Percentiles rank a stretch among this genome's conserved stretches.
phyloP scores from a whole-genome alignment of 2,797 vertebrate genomes.

The Potorous gilbertii region DNA sequence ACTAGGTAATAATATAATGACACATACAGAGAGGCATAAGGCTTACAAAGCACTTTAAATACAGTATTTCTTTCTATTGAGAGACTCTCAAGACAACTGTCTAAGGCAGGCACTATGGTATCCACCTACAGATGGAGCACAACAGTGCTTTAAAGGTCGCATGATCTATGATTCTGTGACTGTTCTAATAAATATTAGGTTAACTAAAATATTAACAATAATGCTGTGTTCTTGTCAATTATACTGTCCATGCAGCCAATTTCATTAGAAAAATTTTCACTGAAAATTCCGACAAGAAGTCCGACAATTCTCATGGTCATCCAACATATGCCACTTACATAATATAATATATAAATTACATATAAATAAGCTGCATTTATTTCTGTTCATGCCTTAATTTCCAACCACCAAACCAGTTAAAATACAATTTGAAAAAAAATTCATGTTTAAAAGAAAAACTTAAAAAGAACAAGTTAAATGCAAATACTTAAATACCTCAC shows the following conservation, averaged over 20 bases:
- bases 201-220: neutral
- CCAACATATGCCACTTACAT: neutral
- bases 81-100: neutral
- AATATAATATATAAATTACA: neutral
- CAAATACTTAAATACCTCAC: neutral
- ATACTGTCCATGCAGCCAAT: neutral
- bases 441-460: neutral
- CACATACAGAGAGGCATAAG: neutral
- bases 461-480: neutral
- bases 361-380: neutral
- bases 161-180: neutral
- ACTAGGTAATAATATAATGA: neutral
- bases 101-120: neutral
- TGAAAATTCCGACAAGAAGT: neutral
- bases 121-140: neutral
- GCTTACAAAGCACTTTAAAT: neutral
- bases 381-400: neutral
- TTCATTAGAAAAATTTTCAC: neutral
- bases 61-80: neutral
- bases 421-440: neutral
- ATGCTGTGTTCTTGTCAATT: neutral
- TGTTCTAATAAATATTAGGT: neutral
- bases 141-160: neutral
- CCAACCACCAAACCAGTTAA: neutral
- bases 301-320: neutral